A percentile compares a stretch with the other conserved stretches of the same genome.
These are phyloP conservation scores for Priapulus caudatus DNA, from an alignment of 2,888 invertebrate genomes.

Conservation along the genomic window DNA sequence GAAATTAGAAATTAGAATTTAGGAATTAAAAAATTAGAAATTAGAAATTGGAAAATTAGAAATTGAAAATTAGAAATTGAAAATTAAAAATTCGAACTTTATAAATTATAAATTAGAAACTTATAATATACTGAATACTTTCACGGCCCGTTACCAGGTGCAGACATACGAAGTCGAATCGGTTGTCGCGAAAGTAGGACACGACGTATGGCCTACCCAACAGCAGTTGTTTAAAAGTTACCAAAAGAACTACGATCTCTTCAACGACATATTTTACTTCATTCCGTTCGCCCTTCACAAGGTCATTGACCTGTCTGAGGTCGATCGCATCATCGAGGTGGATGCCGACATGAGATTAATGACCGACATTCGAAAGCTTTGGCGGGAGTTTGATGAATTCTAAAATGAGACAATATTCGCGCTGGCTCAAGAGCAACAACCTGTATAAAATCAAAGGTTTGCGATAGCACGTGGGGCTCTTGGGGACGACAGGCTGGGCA, in stretches of 20 bases:
- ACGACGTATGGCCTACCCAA: too few species aligned
- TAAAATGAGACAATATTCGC: slow-evolving; percentile 54
- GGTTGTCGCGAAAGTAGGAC: too few species aligned
- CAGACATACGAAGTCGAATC: too few species aligned
- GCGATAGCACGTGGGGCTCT: slow-evolving; percentile 51
- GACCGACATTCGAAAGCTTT: slow-evolving; percentile 52
- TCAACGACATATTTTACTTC: neutral
- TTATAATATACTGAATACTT: too few species aligned
- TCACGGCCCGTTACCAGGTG: too few species aligned
- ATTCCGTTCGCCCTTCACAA: neutral
- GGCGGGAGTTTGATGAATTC: slow-evolving; percentile 55
- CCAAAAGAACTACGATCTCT: neutral
- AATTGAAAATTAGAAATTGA: too few species aligned
- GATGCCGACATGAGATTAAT: slow-evolving; percentile 66
- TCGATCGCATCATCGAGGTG: slow-evolving; percentile 52
- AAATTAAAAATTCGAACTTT: too few species aligned
- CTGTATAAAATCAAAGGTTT: slow-evolving; percentile 63
- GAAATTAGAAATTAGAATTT: too few species aligned
- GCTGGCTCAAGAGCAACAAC: slow-evolving; percentile 58
- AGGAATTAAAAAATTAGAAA: too few species aligned
- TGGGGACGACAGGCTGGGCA: slow-evolving; percentile 51
- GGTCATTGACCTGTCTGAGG: neutral
- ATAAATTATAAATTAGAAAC: too few species aligned
- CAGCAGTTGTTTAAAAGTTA: neutral
- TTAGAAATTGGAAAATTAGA: too few species aligned